Evolutionary conservation across 2,113 vertebrate genomes (phyloP).

Genomic region (Rhea pennata): DNA sequence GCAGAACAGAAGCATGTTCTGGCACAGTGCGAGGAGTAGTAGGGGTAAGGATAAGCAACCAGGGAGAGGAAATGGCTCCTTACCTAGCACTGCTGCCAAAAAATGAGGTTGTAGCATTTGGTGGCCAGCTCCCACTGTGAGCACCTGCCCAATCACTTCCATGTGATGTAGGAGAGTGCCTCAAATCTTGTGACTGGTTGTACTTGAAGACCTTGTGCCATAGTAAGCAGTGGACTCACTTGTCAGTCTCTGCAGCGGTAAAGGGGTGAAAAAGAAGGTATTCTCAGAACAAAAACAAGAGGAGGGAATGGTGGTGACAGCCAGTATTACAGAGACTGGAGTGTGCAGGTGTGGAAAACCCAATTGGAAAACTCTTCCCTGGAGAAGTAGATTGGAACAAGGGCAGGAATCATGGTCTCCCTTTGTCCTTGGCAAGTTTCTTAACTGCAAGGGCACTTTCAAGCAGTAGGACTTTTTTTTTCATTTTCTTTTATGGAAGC

Average conservation of each 20-base stretch:
- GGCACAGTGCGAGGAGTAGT: not conserved
- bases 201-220: not conserved
- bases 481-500: not conserved
- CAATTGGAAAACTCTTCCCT: not conserved
- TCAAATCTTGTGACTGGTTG: not conserved
- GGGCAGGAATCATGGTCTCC: not conserved
- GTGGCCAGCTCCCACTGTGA: not conserved
- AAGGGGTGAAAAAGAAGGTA: not conserved
- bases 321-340: not conserved
- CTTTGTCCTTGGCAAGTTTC: not conserved
- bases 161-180: not conserved
- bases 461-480: not conserved
- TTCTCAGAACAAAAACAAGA: not conserved
- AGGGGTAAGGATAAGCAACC: not conserved
- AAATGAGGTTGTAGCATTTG: not conserved
- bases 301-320: not conserved
- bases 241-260: not conserved
- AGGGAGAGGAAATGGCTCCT: not conserved
- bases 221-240: not conserved
- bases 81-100: not conserved
- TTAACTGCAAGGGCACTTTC: not conserved
- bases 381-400: not conserved
- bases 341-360: not conserved
- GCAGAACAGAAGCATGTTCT: not conserved
- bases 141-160: fast-evolving